Evolutionary conservation across 2,888 invertebrate genomes (phyloP).

Genomic region (Amiota communis): DNA sequence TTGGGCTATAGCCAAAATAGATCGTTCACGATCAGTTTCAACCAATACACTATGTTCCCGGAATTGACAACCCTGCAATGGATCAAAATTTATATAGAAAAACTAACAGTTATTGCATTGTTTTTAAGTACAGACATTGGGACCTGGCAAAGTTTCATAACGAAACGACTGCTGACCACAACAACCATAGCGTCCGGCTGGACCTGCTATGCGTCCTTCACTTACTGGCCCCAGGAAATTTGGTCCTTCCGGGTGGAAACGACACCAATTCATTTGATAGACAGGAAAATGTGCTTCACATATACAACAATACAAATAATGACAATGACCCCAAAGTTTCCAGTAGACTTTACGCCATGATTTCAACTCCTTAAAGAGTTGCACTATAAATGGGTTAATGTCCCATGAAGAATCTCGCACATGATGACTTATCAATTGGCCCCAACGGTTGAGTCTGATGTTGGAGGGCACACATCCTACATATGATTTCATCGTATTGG

Average conservation of each 20-base stretch:
- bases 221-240: conserved; percentile 82
- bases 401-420: conserved; percentile 85
- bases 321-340: conserved; percentile 93
- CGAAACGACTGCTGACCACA: conserved; percentile 88
- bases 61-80: conserved; percentile 80
- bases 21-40: conserved; percentile 79
- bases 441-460: conserved; percentile 83
- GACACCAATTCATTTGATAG: conserved; percentile 87
- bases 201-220: conserved; percentile 77
- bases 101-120: neutral
- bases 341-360: conserved; percentile 95
- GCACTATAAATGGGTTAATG: conserved; percentile 84
- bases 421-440: conserved; percentile 82
- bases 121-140: conserved; percentile 60
- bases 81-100: neutral
- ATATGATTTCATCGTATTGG: conserved; percentile 80
- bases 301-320: conserved; percentile 86
- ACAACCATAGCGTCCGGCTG: conserved; percentile 87
- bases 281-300: conserved; percentile 86
- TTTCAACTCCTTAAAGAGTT: conserved; percentile 84
- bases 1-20: conserved; percentile 75
- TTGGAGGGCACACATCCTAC: conserved; percentile 83
- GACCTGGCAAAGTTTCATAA: conserved; percentile 70
- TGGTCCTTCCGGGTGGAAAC: conserved; percentile 84
- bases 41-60: conserved; percentile 82